These are phyloP conservation scores for Drosophila maculinotata DNA, from an alignment of 2,888 invertebrate genomes.

Conservation along the genomic window DNA sequence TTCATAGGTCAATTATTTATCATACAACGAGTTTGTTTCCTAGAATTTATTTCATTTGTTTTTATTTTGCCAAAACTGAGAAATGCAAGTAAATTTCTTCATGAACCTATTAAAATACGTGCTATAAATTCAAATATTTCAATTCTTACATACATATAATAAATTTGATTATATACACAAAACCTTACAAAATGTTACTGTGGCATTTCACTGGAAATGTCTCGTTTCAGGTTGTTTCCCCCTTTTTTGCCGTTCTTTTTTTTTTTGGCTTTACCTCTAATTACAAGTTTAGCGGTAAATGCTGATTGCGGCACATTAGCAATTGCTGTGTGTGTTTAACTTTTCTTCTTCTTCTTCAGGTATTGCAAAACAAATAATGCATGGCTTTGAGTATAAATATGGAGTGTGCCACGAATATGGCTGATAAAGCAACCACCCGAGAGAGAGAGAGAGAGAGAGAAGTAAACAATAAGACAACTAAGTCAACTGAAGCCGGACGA, in stretches of 20 bases:
- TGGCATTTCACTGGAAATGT: slow-evolving; percentile 35
- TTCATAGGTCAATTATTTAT: too few species aligned
- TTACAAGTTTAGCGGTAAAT: slow-evolving; percentile 43
- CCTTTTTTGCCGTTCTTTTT: slow-evolving; percentile 1
- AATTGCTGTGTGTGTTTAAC: slow-evolving; percentile 33
- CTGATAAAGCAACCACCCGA: slow-evolving; percentile 22
- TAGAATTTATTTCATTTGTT: too few species aligned
- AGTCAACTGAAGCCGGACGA: too few species aligned
- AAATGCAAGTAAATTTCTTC: too few species aligned
- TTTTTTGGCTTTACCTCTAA: slow-evolving; percentile 23
- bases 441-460: not conserved
- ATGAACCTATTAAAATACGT: slow-evolving; percentile 4
- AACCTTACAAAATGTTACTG: slow-evolving; percentile 2
- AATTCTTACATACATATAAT: slow-evolving; percentile 5
- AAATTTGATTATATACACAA: slow-evolving; percentile 11
- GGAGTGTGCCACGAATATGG: slow-evolving; percentile 27
- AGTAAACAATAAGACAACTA: slow-evolving; percentile 14
- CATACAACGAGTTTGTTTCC: too few species aligned
- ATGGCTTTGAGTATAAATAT: slow-evolving; percentile 37
- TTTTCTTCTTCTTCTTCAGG: not conserved
- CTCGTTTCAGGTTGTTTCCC: not conserved
- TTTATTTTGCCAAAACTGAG: too few species aligned
- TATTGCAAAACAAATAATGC: slow-evolving; percentile 57
- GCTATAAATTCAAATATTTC: not conserved
- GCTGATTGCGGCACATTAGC: slow-evolving; percentile 66